These are phyloP conservation scores for Sisyra nigra DNA, from an alignment of 2,888 invertebrate species.

Conservation along the genomic window DNA sequence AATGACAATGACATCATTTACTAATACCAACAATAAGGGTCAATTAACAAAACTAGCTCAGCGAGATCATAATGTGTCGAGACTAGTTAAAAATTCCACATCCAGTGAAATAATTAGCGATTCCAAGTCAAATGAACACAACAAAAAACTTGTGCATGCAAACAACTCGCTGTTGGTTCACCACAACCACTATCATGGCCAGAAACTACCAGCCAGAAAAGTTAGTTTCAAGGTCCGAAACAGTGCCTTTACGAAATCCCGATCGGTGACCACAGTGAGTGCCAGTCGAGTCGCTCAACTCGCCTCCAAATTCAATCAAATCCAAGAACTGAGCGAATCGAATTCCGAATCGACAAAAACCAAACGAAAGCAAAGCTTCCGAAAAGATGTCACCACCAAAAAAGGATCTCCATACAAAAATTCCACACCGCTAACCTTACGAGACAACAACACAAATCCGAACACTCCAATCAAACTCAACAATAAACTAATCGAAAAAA, in stretches of 20 bases:
- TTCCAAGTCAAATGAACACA: too few relatives aligned
- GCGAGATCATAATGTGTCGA: too few relatives aligned
- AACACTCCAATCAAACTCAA: background rate
- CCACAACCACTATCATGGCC: constrained; percentile 8
- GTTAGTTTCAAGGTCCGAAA: constrained; percentile 45
- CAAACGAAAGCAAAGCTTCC: background rate
- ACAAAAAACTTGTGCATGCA: too few relatives aligned
- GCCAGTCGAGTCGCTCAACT: constrained; percentile 47
- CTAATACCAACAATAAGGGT: too few relatives aligned
- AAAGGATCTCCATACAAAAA: too few relatives aligned
- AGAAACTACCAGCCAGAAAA: constrained; percentile 31
- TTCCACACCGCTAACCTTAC: too few relatives aligned
- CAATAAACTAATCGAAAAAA: constrained; percentile 1
- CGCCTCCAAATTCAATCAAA: constrained; percentile 52
- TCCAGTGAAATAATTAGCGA: too few relatives aligned
- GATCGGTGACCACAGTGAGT: constrained; percentile 27
- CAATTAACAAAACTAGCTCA: too few relatives aligned
- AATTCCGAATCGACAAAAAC: background rate
- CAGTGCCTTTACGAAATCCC: too few relatives aligned
- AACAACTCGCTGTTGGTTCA: too few relatives aligned
- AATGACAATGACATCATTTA: too few relatives aligned
- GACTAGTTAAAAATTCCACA: too few relatives aligned
- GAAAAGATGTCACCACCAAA: background rate
- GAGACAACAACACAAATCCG: background rate
- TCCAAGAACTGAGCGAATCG: constrained; percentile 16